Evolutionary conservation across 2,113 vertebrate genomes (phyloP), one percentile per base, ranked within the genome.

Genomic region (Hystrix cristata): DNA sequence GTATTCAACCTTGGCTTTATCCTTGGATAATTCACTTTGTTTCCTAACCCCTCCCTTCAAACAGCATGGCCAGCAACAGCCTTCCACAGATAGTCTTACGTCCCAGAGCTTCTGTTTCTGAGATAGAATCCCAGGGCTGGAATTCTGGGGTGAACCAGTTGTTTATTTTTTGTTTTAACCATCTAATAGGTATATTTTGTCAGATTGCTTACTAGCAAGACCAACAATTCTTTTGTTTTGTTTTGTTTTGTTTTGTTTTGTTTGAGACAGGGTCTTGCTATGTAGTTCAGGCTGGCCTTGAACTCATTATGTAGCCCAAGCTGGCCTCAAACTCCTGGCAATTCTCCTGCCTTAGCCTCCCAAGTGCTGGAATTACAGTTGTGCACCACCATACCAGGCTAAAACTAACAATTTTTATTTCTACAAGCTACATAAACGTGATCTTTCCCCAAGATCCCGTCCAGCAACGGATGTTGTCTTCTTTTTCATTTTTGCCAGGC

Each of bases 371-470:
- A 81, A 38, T 53, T 46, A 31, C 69, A 79, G 27, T 19, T 27
- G 1, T 65, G 27, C 29, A 27, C n/a, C 19, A 34, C n/a, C 59
- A 31, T 1, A 14, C 76, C 48, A 53, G 51, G 15, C 48, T 53
- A 79, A 29, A 25, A 76, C 43, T 48, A 76, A 90, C 7, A 25
- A 82, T 67, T 71, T 31, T 84, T 43, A 74, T 90, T 62, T 88
- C 71, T 87, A 55, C 10, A 23, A 59, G 79, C 72, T 80, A 55
- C 13, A 3, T 14, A n/a, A 64, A 5, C 59, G 55, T 60, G 60
- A 53, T 59, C 84, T 87, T 94, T 96, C 19, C 31, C 60, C 78
- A 83, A 65, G 29, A 92, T 55, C 89, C 74, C 71, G 43, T 53
- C 86, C 78, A 29, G 4, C 12, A 65, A 59, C 25, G 6, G 71